Base-by-base conservation (phyloP, 2,797 vertebrate genomes). In the Hylomyscus alleni region DNA sequence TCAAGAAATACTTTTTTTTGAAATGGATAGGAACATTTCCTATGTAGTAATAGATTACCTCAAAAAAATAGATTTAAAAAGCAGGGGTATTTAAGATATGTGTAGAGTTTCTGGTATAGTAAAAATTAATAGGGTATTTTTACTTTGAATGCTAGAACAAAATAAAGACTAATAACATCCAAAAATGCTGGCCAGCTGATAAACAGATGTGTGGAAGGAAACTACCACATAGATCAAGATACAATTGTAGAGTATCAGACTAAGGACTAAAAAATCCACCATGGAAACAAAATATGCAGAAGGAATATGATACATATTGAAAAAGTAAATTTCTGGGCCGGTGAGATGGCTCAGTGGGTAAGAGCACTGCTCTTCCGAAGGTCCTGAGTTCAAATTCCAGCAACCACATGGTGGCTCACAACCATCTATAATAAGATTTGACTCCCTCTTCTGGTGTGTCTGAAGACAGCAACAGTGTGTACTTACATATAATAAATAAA, bases 111-210 rank as follows among this genome's bases (percentile, higher is more conserved):
- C 34, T 72, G n/a, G 12, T 26, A 26, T 15, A 56, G 85, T 54
- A 72, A 72, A 29, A 60, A 50, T 31, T 44, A 54, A 56, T 20
- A 40, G 8, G n/a, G 12, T 40, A 54, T 31, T 56, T n/a, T 75
- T 72, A 83, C 52, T 54, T 17, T 84, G 62, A 86, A 82, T 52
- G 29, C 13, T 76, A 75, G 60, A 69, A 87, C 76, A 87, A 94
- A 90, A 72, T 50, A 52, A 52, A 93, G 37, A 80, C n/a, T 73
- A 73, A 6, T 54, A 54, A 75, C 72, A 73, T 0, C 34, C 2
- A 47, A 60, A 82, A 88, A 89, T 69, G 15, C 4, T 73, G 86
- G 15, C 62, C 12, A 54, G 40, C 14, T 40, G 67, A 26, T 54
- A 93, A 83, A 73, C 78, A n/a, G 17, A 83, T n/a, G 1, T 69